A percentile compares a stretch with the other conserved stretches of the same genome.
phyloP scores from a whole-genome alignment of 2,888 invertebrate genomes.

The Syritta pipiens region DNA sequence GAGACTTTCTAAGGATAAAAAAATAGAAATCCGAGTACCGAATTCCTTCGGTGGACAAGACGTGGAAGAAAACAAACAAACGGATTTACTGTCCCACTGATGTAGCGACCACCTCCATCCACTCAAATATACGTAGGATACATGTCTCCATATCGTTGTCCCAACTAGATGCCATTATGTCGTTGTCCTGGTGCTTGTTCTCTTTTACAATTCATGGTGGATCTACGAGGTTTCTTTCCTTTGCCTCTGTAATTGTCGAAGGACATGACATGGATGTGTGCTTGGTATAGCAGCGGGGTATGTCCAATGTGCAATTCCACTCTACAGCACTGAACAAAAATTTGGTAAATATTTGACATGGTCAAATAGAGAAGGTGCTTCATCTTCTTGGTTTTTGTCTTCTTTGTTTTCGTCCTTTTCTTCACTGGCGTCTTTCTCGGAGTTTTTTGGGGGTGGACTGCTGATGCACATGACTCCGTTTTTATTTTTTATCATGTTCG shows the following conservation, averaged over 20 bases:
- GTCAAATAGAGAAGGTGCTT: conserved; percentile 48
- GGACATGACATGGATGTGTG: conserved; percentile 53
- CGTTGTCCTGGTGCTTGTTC: conserved; percentile 9
- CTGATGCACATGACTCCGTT: conserved; percentile 23
- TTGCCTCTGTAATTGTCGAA: conserved; percentile 52
- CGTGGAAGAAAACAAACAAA: too few species aligned
- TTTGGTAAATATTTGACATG: conserved; percentile 64
- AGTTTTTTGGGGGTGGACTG: conserved; percentile 2
- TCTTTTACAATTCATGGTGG: conserved; percentile 30
- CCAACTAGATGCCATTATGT: conserved; percentile 29
- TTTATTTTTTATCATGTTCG: conserved; percentile 12
- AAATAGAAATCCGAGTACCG: too few species aligned
- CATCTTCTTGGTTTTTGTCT: conserved; percentile 15
- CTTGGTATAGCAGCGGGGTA: conserved; percentile 31
- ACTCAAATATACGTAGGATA: conserved; percentile 7
- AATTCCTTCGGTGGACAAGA: too few species aligned
- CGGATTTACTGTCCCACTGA: conserved; percentile 39
- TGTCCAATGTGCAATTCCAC: conserved; percentile 60
- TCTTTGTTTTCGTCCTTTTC: too few species aligned
- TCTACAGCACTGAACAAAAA: conserved; percentile 38
- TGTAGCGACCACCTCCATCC: conserved; percentile 2
- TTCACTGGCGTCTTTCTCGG: conserved; percentile 2
- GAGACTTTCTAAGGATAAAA: too few species aligned
- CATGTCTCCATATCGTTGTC: conserved; percentile 8
- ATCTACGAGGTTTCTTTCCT: conserved; percentile 16